phyloP scores from a whole-genome alignment of 2,888 invertebrate genomes.

The Himalopsyche japonica region DNA sequence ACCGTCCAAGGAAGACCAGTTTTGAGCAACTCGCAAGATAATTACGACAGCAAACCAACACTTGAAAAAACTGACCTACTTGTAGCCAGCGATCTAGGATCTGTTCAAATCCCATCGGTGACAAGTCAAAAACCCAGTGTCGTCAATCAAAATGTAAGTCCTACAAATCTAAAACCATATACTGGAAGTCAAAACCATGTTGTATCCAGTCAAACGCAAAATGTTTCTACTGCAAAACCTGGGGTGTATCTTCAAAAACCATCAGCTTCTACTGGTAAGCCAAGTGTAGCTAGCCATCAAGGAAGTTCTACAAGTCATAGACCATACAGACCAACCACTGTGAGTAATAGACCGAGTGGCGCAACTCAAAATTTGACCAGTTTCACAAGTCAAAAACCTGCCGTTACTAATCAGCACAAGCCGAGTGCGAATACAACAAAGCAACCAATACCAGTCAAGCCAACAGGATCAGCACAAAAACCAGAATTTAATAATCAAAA shows the following conservation, averaged over 20 bases:
- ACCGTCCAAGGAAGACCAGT: constrained; percentile 55
- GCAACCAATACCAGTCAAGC: neutral
- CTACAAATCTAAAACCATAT: neutral
- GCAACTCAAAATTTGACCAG: neutral
- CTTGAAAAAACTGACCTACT: constrained; percentile 13
- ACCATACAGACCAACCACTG: neutral
- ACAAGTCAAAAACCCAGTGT: constrained; percentile 14
- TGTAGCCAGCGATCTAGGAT: constrained; percentile 7
- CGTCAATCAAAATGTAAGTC: neutral
- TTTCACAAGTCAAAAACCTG: neutral
- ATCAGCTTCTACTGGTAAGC: neutral
- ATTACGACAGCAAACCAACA: constrained; percentile 5
- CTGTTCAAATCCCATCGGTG: neutral
- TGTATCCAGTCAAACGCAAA: constrained; percentile 4
- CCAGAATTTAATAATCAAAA: neutral
- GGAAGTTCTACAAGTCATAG: neutral
- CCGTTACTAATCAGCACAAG: neutral
- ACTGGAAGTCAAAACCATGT: neutral
- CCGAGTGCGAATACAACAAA: neutral
- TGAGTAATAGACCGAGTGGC: neutral
- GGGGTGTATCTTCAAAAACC: neutral
- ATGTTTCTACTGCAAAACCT: constrained; percentile 11
- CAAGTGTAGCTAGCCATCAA: neutral
- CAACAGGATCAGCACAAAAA: neutral
- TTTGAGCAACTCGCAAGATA: neutral